Evolutionary conservation across 2,888 invertebrate species (phyloP).

Genomic region (Lasioglossum oenotherae): DNA sequence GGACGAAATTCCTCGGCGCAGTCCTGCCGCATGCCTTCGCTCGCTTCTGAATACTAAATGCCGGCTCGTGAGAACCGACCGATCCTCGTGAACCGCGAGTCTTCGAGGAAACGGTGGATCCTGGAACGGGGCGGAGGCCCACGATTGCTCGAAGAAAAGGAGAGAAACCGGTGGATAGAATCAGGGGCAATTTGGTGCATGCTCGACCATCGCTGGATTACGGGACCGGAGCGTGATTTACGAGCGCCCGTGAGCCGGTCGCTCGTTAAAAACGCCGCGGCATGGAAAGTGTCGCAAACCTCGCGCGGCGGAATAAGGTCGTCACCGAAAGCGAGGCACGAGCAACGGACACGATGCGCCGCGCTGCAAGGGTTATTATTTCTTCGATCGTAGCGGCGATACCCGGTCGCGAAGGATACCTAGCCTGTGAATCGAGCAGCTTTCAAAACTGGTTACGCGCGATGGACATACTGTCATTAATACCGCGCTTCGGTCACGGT

Average conservation of each 20-base stretch:
- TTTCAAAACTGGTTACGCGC: slow-evolving; percentile 67
- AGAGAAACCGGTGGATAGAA: not conserved
- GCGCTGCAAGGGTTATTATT: slow-evolving; percentile 38
- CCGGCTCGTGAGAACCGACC: slow-evolving; percentile 53
- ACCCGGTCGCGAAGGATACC: slow-evolving; percentile 59
- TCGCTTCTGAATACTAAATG: slow-evolving; percentile 62
- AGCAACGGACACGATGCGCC: not conserved
- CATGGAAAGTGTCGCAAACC: slow-evolving; percentile 36
- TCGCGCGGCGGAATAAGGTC: slow-evolving; percentile 33
- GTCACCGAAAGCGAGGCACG: slow-evolving; percentile 7
- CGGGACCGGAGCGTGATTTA: slow-evolving; percentile 31
- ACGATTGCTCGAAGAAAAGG: not conserved
- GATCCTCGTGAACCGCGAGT: slow-evolving; percentile 27
- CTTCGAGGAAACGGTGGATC: slow-evolving; percentile 8
- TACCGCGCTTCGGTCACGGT: slow-evolving; percentile 63
- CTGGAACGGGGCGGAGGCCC: too few relatives aligned
- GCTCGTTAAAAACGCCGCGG: slow-evolving; percentile 18
- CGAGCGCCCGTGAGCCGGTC: not conserved
- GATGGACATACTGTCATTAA: slow-evolving; percentile 65
- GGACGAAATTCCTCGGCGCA: slow-evolving; percentile 66
- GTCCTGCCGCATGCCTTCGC: slow-evolving; percentile 42
- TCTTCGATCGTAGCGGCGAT: slow-evolving; percentile 38
- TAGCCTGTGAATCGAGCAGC: slow-evolving; percentile 62
- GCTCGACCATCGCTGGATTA: not conserved
- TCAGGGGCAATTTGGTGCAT: not conserved